Conservation (phyloP, 2,113 vertebrate genomes). For the Rhinolophus sinicus region DNA sequence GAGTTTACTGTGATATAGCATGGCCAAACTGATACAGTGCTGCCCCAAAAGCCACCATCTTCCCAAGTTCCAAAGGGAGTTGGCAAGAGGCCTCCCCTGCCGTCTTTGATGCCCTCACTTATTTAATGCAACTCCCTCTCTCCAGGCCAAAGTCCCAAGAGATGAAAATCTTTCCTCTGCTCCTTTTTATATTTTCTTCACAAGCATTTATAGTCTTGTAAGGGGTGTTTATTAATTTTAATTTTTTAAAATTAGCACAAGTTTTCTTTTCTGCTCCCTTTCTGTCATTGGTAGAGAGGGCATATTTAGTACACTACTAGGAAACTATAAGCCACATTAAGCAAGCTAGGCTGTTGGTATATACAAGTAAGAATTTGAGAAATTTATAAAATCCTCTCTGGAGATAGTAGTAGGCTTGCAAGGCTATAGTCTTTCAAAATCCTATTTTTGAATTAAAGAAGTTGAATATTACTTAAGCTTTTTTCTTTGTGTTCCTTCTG, state of each 20-base stretch:
- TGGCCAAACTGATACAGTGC: neutral
- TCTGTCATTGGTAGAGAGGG: neutral
- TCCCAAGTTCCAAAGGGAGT: neutral
- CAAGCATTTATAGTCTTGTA: neutral
- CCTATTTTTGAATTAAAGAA: slow-evolving; percentile 42
- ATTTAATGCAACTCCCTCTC: neutral
- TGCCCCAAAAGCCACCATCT: neutral
- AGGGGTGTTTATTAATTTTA: neutral
- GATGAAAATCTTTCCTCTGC: neutral
- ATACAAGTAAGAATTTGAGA: slow-evolving; percentile 6
- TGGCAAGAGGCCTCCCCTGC: neutral
- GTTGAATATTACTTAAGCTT: slow-evolving; percentile 14
- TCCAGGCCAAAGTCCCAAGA: neutral
- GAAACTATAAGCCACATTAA: neutral
- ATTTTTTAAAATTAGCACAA: neutral
- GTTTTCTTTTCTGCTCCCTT: neutral
- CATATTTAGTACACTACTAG: neutral
- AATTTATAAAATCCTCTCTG: slow-evolving; percentile 5
- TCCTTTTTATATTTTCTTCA: neutral
- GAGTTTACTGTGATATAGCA: neutral
- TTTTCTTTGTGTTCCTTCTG: neutral
- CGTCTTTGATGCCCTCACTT: neutral
- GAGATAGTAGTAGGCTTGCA: neutral
- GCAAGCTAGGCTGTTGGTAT: neutral
- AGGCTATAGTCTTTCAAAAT: neutral